These are phyloP conservation scores for Neopelma chrysocephalum DNA, from an alignment of 2,797 vertebrate genomes.

Conservation along the genomic window DNA sequence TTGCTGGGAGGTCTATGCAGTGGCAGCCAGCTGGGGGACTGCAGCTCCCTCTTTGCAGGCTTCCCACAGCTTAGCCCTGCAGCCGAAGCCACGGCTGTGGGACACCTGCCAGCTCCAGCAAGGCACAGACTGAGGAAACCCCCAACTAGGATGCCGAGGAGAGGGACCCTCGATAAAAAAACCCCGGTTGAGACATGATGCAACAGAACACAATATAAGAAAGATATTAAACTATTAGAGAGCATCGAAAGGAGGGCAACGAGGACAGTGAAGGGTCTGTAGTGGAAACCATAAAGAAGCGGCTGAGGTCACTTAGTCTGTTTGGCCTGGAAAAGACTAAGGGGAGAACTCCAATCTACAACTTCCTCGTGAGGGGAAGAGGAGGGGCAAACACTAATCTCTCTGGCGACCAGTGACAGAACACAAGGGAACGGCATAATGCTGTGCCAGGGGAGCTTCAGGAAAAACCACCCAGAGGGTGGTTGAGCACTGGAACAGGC, in stretches of 20 bases:
- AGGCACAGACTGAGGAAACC: accelerated
- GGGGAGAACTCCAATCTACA: no score
- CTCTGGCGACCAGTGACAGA: not conserved
- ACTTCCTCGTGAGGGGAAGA: not conserved
- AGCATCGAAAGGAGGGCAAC: not conserved
- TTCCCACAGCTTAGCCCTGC: no score
- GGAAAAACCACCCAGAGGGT: not conserved
- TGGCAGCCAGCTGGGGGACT: no score
- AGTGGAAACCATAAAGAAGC: no score
- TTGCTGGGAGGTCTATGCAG: no score
- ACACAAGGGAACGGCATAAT: not conserved
- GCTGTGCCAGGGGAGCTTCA: not conserved
- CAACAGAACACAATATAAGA: not conserved
- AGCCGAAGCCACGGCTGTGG: accelerated
- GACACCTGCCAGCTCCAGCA: accelerated
- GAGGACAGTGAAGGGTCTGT: no score
- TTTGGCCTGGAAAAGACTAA: not conserved
- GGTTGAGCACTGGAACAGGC: no score
- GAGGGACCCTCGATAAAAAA: accelerated
- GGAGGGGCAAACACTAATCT: not conserved
- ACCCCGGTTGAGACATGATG: accelerated
- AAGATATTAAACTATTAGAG: not conserved
- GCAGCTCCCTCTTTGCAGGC: not conserved
- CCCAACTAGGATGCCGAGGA: accelerated
- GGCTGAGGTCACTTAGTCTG: not conserved